Conservation (phyloP, 2,113 vertebrate genomes). For the Scartelaos histophorus region DNA sequence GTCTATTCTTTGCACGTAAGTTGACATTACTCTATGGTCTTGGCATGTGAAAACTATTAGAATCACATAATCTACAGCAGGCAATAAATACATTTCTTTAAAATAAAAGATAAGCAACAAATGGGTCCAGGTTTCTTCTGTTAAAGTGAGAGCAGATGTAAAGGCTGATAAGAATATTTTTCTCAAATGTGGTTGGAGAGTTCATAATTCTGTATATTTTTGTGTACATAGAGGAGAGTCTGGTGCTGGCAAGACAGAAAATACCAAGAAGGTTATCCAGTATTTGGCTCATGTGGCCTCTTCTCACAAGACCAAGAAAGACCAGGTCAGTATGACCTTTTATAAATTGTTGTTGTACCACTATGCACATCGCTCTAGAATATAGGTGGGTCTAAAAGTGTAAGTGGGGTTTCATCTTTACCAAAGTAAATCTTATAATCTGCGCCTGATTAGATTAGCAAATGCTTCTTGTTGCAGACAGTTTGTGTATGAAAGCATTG, state of each 20-base stretch:
- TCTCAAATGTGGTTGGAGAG: not conserved
- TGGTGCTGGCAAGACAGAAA: constrained; percentile 97
- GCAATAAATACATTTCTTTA: not conserved
- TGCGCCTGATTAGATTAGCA: no score
- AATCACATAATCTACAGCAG: not conserved
- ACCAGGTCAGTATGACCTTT: constrained; percentile 83
- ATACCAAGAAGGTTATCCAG: constrained; percentile 99
- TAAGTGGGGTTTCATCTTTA: no score
- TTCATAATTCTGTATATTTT: not conserved
- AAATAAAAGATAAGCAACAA: no score
- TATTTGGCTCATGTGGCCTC: constrained; percentile 96
- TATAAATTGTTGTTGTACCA: not conserved
- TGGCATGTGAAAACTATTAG: not conserved
- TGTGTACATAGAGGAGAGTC: constrained; percentile 86
- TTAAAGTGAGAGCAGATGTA: no score
- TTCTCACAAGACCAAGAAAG: constrained; percentile 97
- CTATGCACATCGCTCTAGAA: no score
- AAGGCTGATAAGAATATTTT: not conserved
- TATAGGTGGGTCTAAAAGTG: not conserved
- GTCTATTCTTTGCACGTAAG: constrained; percentile 99
- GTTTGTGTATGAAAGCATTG: no score
- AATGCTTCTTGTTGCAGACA: no score
- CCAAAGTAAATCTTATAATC: no score
- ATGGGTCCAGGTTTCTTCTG: no score
- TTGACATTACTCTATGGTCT: constrained; percentile 41